These are phyloP conservation scores for Drosophila atripex DNA, from an alignment of 2,888 invertebrate genomes.

Conservation along the genomic window DNA sequence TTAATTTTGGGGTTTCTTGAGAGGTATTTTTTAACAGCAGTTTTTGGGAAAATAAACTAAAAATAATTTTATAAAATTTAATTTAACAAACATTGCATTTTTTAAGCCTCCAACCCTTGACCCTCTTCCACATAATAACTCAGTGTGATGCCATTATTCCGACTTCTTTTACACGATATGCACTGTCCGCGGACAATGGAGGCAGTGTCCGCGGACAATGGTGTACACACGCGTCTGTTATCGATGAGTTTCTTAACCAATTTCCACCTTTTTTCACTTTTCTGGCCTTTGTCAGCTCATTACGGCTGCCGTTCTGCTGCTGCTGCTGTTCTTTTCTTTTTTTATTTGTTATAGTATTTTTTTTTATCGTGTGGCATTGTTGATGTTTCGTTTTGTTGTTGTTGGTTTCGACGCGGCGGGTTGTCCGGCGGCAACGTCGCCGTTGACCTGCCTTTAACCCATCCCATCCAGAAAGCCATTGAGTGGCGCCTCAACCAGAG, in stretches of 20 bases:
- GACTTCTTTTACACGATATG: conserved; percentile 10
- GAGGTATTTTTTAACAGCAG: not conserved
- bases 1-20: too few relatives aligned
- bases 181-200: conserved; percentile 21
- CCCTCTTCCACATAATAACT: not conserved
- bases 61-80: not conserved
- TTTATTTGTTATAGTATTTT: conserved; percentile 3
- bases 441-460: conserved; percentile 33
- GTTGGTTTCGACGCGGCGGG: conserved; percentile 58
- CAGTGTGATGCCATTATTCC: not conserved
- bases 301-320: conserved; percentile 46
- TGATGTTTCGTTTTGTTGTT: conserved; percentile 12
- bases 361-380: conserved; percentile 6
- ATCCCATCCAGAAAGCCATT: conserved; percentile 15
- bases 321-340: conserved; percentile 14
- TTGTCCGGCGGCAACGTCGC: conserved; percentile 40
- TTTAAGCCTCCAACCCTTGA: not conserved
- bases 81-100: not conserved
- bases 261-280: conserved; percentile 34
- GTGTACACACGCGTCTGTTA: conserved; percentile 21
- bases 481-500: conserved; percentile 48
- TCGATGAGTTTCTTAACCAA: conserved; percentile 26
- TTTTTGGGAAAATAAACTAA: not conserved
- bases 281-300: conserved; percentile 61
- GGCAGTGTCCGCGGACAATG: conserved; percentile 25